Conservation (phyloP, 2,888 invertebrate genomes). For the Onthophagus sagittarius region DNA sequence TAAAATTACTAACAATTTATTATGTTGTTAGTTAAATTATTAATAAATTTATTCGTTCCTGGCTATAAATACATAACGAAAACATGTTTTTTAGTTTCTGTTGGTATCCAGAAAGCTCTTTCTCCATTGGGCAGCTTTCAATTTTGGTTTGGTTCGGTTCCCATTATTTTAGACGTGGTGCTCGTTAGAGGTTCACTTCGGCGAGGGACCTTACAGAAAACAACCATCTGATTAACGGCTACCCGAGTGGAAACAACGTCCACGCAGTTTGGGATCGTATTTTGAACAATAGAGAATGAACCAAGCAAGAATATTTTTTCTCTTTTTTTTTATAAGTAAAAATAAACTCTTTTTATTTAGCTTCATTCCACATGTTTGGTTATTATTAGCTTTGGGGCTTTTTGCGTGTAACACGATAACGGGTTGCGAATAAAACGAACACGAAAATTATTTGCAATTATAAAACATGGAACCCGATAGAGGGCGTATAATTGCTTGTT, state of each 20-base stretch:
- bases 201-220: not conserved
- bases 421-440: not conserved
- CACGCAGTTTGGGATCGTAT: not conserved
- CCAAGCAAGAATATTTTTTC: not conserved
- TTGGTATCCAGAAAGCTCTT: too few species aligned
- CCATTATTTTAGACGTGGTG: slow-evolving; percentile 15
- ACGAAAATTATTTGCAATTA: not conserved
- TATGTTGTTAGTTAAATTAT: too few species aligned
- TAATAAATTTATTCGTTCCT: too few species aligned
- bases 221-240: slow-evolving; percentile 21
- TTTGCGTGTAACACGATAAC: not conserved
- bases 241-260: slow-evolving; percentile 14
- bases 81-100: too few species aligned
- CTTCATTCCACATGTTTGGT: not conserved
- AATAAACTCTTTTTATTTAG: not conserved
- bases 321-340: not conserved
- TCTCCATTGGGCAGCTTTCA: slow-evolving; percentile 9
- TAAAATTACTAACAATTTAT: too few species aligned
- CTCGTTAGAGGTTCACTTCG: not conserved
- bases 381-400: not conserved
- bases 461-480: not conserved
- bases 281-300: not conserved
- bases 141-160: slow-evolving; percentile 12
- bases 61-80: too few species aligned
- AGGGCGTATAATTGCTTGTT: not conserved